Conservation (phyloP, 2,888 invertebrate genomes). For the Ophion costatus region DNA sequence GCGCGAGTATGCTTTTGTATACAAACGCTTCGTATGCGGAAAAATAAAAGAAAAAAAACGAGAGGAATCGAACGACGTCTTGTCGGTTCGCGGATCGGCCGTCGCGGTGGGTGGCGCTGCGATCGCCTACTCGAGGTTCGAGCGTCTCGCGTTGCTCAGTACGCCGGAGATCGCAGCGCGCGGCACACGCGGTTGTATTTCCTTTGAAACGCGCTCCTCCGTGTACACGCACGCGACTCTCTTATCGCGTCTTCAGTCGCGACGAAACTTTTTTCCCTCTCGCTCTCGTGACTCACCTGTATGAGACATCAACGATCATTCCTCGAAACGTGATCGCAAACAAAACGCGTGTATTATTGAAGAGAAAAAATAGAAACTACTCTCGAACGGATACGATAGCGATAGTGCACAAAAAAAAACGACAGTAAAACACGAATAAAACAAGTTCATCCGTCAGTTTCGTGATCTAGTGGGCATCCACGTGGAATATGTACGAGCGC, state of each 20-base stretch:
- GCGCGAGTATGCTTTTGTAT: slow-evolving; percentile 16
- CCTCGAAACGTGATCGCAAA: background rate
- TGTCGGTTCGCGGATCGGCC: slow-evolving; percentile 64
- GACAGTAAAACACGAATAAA: no score
- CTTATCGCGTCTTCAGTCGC: background rate
- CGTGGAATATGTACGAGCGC: no score
- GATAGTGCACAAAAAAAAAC: no score
- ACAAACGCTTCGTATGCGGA: slow-evolving; percentile 2
- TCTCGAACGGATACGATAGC: no score
- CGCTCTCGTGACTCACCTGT: background rate
- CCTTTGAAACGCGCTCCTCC: background rate
- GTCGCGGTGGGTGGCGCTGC: slow-evolving; percentile 72
- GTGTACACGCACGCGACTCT: slow-evolving; percentile 3
- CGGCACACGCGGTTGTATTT: slow-evolving; percentile 57
- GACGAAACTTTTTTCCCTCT: slow-evolving; percentile 15
- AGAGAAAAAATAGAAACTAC: no score
- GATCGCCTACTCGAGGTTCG: slow-evolving; percentile 74
- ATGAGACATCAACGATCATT: slow-evolving; percentile 4
- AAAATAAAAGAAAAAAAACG: slow-evolving; percentile 26
- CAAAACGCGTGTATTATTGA: no score
- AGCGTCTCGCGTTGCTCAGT: slow-evolving; percentile 75
- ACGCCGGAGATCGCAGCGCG: slow-evolving; percentile 78
- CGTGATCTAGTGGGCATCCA: no score
- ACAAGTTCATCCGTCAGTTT: no score
- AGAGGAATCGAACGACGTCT: slow-evolving; percentile 19